Conservation (phyloP, 37 sponge, comb jelly and placozoan genomes). For the Aplysina aerophoba region DNA sequence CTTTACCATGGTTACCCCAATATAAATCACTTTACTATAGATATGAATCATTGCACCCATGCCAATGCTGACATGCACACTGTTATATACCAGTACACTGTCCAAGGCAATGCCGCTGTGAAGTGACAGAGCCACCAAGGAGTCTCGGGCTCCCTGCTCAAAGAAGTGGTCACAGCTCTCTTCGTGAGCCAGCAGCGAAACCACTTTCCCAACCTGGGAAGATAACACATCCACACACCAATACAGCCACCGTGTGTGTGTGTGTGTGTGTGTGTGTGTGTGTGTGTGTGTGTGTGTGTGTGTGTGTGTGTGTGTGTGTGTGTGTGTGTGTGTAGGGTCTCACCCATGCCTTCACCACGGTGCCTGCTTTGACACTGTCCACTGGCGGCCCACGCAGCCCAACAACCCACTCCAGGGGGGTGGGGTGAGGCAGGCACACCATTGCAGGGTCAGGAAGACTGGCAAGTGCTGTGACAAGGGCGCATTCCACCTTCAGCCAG, state of each 20-base stretch:
- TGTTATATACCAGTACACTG: neutral
- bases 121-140: neutral
- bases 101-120: neutral
- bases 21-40: too few species aligned
- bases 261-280: too few species aligned
- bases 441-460: neutral
- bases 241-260: too few species aligned
- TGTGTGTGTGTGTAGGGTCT: too few species aligned
- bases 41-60: too few species aligned
- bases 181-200: neutral
- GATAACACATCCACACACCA: too few species aligned
- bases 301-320: too few species aligned
- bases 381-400: neutral
- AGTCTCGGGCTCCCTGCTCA: neutral
- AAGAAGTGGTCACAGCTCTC: neutral
- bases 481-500: too few species aligned
- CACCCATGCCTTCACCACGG: neutral
- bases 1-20: too few species aligned
- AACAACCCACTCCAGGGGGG: slow-evolving; percentile 19
- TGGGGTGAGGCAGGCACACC: slow-evolving; percentile 14
- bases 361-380: neutral
- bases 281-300: too few species aligned
- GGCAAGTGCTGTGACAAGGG: neutral
- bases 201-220: neutral
- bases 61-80: neutral